phyloP scores from a whole-genome alignment of 1,140 invertebrate genomes.

The Achroia grisella region DNA sequence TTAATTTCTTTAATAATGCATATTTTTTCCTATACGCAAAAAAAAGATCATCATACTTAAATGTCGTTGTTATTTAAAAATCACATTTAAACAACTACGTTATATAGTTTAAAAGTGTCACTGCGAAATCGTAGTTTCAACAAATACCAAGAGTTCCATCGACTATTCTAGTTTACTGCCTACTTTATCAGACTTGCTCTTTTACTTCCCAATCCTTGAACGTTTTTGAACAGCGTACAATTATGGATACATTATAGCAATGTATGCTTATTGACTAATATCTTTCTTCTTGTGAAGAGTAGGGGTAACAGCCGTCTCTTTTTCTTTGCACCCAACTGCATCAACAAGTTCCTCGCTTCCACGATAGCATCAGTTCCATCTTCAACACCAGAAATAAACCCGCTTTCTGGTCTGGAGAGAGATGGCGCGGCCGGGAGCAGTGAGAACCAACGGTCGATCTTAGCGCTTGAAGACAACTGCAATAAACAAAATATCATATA shows the following conservation, averaged over 20 bases:
- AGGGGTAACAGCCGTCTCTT: constrained; percentile 77
- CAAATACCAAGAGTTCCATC: too few relatives aligned
- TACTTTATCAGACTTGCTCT: too few relatives aligned
- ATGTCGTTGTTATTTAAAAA: too few relatives aligned
- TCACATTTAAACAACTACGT: too few relatives aligned
- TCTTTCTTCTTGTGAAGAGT: constrained; percentile 76
- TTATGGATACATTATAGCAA: constrained; percentile 31
- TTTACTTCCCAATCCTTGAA: too few relatives aligned
- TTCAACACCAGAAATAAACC: constrained; percentile 80
- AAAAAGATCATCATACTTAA: too few relatives aligned
- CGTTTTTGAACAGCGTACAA: too few relatives aligned
- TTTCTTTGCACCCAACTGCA: constrained; percentile 79
- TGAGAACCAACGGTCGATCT: constrained; percentile 84
- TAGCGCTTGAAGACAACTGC: constrained; percentile 80
- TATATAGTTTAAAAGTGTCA: too few relatives aligned
- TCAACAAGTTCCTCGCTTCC: constrained; percentile 67
- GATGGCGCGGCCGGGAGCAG: constrained; percentile 75
- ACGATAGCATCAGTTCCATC: constrained; percentile 56
- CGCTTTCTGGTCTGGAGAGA: constrained; percentile 81
- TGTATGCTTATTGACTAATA: constrained; percentile 58
- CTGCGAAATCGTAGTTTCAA: too few relatives aligned
- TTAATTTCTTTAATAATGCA: too few relatives aligned
- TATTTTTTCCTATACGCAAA: too few relatives aligned
- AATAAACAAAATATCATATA: neutral
- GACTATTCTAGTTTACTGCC: too few relatives aligned